Conservation (phyloP, 2,113 vertebrate genomes). For the Crotalus viridis region DNA sequence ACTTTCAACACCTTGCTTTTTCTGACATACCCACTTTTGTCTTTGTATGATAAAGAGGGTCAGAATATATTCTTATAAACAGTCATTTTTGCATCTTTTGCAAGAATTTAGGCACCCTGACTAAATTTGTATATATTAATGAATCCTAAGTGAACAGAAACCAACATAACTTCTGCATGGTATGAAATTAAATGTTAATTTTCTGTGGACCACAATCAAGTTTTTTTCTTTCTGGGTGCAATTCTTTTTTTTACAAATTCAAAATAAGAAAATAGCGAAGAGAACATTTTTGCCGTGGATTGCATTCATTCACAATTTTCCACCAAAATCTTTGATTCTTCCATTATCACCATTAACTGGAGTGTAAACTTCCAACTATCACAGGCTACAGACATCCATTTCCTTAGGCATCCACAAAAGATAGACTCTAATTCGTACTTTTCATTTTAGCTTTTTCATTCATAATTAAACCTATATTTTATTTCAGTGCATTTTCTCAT, state of each 20-base stretch:
- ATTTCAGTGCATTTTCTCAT: neutral
- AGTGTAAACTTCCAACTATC: neutral
- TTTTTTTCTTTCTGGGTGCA: neutral
- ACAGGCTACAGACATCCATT: neutral
- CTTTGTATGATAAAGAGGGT: neutral
- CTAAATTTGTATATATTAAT: neutral
- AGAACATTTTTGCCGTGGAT: neutral
- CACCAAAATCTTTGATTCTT: neutral
- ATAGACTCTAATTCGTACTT: neutral
- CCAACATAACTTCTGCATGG: neutral
- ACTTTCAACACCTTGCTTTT: neutral
- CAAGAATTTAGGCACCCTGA: neutral
- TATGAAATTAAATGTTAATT: neutral
- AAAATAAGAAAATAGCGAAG: neutral
- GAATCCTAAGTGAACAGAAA: neutral
- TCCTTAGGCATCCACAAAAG: neutral
- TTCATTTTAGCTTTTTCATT: neutral
- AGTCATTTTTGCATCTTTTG: neutral
- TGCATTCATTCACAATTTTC: neutral
- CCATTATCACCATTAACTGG: neutral
- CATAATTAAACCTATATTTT: neutral
- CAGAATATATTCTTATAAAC: neutral
- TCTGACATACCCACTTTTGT: neutral
- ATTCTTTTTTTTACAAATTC: neutral
- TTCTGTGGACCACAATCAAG: neutral